phyloP scores from a whole-genome alignment of 2,888 invertebrate species.

The Allolobophora icterica region DNA sequence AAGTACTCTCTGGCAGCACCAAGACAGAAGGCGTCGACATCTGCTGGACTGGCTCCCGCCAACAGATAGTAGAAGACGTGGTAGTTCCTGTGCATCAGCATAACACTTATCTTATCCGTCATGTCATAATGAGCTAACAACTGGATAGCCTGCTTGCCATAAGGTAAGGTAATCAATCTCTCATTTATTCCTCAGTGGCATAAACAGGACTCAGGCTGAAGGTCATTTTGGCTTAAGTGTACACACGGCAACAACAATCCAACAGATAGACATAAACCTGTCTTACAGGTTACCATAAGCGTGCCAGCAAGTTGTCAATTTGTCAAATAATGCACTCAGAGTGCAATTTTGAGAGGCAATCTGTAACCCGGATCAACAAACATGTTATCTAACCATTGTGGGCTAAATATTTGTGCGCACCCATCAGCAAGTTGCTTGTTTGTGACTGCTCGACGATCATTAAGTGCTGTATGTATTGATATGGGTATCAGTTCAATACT shows the following conservation, averaged over 20 bases:
- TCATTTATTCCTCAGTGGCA: background rate
- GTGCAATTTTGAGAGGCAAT: too few species aligned
- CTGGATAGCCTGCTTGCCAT: background rate
- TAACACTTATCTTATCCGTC: background rate
- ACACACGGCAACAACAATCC: background rate
- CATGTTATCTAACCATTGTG: background rate
- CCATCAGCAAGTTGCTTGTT: background rate
- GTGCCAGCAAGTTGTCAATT: too few species aligned
- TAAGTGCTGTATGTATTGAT: background rate
- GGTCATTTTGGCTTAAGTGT: background rate
- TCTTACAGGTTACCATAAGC: too few species aligned
- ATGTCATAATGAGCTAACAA: background rate
- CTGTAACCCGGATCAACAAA: too few species aligned
- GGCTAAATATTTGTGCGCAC: background rate
- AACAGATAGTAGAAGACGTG: slow-evolving; percentile 95
- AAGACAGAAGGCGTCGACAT: slow-evolving; percentile 81
- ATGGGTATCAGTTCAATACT: background rate
- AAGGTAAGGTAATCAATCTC: background rate
- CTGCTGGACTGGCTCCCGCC: slow-evolving; percentile 82
- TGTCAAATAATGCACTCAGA: too few species aligned
- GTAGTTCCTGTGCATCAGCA: slow-evolving; percentile 75
- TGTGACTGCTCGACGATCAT: background rate
- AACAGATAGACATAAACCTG: too few species aligned
- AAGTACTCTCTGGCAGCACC: slow-evolving; percentile 85
- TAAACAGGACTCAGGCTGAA: background rate